Evolutionary conservation across 2,113 vertebrate genomes (phyloP).

Genomic region (Passer montanus): DNA sequence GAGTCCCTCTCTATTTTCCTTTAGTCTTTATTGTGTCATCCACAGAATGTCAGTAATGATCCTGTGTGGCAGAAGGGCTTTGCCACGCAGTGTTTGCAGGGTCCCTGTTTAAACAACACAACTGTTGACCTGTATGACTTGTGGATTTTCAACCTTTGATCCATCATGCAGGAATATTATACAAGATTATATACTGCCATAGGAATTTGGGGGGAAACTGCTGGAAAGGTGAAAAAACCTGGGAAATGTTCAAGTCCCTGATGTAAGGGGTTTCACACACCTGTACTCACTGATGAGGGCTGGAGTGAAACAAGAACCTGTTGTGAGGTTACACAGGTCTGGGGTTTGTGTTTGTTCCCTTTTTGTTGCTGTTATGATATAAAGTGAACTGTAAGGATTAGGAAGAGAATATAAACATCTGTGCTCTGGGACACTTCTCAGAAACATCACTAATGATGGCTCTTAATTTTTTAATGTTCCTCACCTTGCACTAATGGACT

Average conservation of each 20-base stretch:
- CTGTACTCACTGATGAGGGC: not conserved
- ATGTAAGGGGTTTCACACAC: not conserved
- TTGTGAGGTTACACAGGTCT: not conserved
- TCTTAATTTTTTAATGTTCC: not conserved
- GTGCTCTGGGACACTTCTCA: not conserved
- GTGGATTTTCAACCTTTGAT: not conserved
- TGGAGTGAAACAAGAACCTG: not conserved
- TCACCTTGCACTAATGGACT: not conserved
- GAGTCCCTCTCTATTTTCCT: not conserved
- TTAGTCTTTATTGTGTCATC: not conserved
- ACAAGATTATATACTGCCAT: not conserved
- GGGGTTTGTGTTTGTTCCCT: not conserved
- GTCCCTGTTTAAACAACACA: not conserved
- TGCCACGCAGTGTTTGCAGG: not conserved
- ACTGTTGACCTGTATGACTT: not conserved
- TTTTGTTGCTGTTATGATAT: not conserved
- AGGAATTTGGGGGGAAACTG: not conserved
- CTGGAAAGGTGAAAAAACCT: not conserved
- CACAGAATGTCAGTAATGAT: not conserved
- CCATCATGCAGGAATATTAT: not conserved
- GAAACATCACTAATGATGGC: not conserved
- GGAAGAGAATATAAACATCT: not conserved
- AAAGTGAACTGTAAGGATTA: not conserved
- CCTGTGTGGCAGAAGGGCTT: not conserved
- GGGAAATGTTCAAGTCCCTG: not conserved